phyloP scores from a whole-genome alignment of 2,113 vertebrate species.

The Poeciliopsis retropinna region DNA sequence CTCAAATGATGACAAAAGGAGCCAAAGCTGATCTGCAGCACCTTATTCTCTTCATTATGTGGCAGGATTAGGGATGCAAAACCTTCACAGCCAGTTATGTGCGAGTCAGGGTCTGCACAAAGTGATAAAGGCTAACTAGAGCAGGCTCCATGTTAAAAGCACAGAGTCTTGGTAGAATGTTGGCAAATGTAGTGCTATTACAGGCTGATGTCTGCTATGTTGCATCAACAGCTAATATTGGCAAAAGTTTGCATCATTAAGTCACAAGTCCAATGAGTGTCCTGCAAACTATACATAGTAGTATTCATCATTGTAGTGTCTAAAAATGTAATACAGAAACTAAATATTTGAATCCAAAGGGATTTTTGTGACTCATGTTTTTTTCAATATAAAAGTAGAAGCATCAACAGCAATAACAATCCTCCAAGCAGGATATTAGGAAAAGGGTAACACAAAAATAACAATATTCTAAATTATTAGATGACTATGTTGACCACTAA shows the following conservation, averaged over 20 bases:
- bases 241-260: constrained; percentile 19
- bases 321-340: constrained; percentile 2
- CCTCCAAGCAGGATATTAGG: background rate
- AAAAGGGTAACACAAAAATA: background rate
- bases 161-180: constrained; percentile 9
- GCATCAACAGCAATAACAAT: background rate
- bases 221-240: constrained; percentile 39
- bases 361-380: background rate
- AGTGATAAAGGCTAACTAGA: constrained; percentile 34
- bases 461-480: background rate
- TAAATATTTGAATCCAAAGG: background rate
- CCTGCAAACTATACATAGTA: background rate
- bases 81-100: constrained; percentile 3
- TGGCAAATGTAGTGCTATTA: constrained; percentile 11
- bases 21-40: background rate
- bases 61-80: constrained; percentile 21
- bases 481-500: background rate
- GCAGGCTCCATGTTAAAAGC: constrained; percentile 12
- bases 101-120: constrained; percentile 21
- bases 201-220: constrained; percentile 26
- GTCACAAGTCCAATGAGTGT: background rate
- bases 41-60: constrained; percentile 2
- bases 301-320: constrained; percentile 2
- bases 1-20: background rate
- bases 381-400: background rate